Evolutionary conservation across 30 jellyfish, hydroid and myxozoan species (phyloP).

Genomic region (Rhopilema esculentum): DNA sequence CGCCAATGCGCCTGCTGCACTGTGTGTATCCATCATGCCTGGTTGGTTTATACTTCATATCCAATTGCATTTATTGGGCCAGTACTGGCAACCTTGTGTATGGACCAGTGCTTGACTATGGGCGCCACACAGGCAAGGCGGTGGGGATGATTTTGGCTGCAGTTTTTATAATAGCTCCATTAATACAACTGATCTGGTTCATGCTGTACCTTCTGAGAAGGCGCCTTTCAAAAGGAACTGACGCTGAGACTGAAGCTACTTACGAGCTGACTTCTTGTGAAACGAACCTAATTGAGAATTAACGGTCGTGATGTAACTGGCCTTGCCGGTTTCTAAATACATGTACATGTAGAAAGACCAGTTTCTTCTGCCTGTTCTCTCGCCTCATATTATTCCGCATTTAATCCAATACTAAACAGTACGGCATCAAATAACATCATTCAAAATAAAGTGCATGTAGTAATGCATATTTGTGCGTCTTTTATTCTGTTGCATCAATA

Average conservation of each 20-base stretch:
- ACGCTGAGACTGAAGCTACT: neutral
- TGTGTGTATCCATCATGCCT: slow-evolving; percentile 67
- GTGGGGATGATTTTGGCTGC: slow-evolving; percentile 45
- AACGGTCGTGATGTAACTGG: no score
- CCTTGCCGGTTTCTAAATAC: no score
- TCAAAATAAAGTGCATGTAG: no score
- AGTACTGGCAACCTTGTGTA: slow-evolving; percentile 51
- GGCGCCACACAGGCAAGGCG: slow-evolving; percentile 61
- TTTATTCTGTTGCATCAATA: no score
- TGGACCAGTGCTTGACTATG: slow-evolving; percentile 60
- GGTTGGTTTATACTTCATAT: slow-evolving; percentile 38
- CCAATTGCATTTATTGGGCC: slow-evolving; percentile 69
- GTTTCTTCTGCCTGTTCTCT: no score
- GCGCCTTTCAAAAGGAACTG: neutral
- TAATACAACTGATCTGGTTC: slow-evolving; percentile 45
- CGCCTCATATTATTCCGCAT: no score
- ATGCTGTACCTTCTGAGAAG: slow-evolving; percentile 24
- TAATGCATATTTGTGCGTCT: no score
- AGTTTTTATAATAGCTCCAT: slow-evolving; percentile 51
- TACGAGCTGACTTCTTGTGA: slow-evolving; percentile 1
- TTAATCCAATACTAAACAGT: no score
- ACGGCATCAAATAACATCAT: no score
- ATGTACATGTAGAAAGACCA: no score
- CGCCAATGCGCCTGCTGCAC: slow-evolving; percentile 79
- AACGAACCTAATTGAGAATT: neutral